Percentiles rank a stretch among this genome's conserved stretches.
These are phyloP conservation scores for Temnothorax rugatulus DNA, from an alignment of 2,888 invertebrate species.

Conservation along the genomic window DNA sequence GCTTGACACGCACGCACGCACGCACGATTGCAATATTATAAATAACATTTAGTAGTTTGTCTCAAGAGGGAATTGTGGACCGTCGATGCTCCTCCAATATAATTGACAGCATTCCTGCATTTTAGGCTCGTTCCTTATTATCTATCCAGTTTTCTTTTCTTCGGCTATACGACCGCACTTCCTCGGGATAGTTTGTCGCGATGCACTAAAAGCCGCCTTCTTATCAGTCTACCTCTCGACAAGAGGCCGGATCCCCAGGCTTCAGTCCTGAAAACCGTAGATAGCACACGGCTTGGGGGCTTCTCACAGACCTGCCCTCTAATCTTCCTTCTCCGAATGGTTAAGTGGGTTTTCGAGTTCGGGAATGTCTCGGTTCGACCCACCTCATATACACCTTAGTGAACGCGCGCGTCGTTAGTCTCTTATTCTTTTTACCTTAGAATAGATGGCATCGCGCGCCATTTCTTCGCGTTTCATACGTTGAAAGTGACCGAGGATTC, in stretches of 20 bases:
- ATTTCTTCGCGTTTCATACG: slow-evolving; percentile 62
- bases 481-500: slow-evolving; percentile 2
- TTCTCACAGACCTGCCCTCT: slow-evolving; percentile 78
- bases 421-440: slow-evolving; percentile 61
- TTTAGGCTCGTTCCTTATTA: slow-evolving; percentile 33
- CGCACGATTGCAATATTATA: not conserved
- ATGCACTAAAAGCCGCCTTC: slow-evolving; percentile 76
- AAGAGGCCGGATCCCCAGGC: slow-evolving; percentile 25
- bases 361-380: slow-evolving; percentile 74
- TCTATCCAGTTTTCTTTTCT: slow-evolving; percentile 27
- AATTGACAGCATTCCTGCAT: slow-evolving; percentile 41
- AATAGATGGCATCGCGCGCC: slow-evolving; percentile 20
- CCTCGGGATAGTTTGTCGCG: slow-evolving; percentile 65
- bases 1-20: not conserved
- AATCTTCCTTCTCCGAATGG: slow-evolving; percentile 79
- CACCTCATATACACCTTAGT: slow-evolving; percentile 50
- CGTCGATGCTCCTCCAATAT: not conserved
- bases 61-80: not conserved
- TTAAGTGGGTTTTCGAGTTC: slow-evolving; percentile 85
- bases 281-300: slow-evolving; percentile 62
- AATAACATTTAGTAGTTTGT: slow-evolving; percentile 6
- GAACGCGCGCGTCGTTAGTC: slow-evolving; percentile 57
- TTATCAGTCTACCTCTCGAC: slow-evolving; percentile 75
- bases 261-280: slow-evolving; percentile 60
- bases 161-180: slow-evolving; percentile 34